Evolutionary conservation across 2,113 vertebrate genomes (phyloP).

Genomic region (Dasyornis broadbenti): DNA sequence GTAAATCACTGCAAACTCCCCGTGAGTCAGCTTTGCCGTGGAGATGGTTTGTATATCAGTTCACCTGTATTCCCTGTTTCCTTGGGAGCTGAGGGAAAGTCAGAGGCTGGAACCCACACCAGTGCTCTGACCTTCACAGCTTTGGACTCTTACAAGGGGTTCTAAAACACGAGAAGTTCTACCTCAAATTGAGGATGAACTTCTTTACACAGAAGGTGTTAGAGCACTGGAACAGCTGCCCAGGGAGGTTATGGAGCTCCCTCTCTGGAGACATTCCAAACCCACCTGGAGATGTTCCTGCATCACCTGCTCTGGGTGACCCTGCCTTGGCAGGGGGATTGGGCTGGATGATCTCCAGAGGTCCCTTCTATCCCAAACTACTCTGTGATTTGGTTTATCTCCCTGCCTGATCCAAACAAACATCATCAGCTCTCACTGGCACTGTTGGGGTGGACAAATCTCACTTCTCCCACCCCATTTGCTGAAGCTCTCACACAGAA

Average conservation of each 20-base stretch:
- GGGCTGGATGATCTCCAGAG: not conserved
- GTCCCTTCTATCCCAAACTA: not conserved
- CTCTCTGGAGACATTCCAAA: not conserved
- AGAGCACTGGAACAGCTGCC: not conserved
- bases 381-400: not conserved
- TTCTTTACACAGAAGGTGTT: not conserved
- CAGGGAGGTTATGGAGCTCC: not conserved
- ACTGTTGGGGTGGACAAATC: not conserved
- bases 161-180: not conserved
- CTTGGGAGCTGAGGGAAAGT: not conserved
- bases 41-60: not conserved
- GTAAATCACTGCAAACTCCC: not conserved
- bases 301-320: not conserved
- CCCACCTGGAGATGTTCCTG: not conserved
- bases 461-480: not conserved
- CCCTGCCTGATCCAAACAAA: not conserved
- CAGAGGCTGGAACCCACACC: not conserved
- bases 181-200: not conserved
- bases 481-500: not conserved
- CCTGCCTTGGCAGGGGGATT: not conserved
- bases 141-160: not conserved
- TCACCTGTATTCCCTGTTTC: not conserved
- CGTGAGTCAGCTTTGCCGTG: not conserved
- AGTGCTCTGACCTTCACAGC: not conserved
- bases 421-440: not conserved